Evolutionary conservation across 2,888 invertebrate species (phyloP).

Genomic region (Morpho achilles): DNA sequence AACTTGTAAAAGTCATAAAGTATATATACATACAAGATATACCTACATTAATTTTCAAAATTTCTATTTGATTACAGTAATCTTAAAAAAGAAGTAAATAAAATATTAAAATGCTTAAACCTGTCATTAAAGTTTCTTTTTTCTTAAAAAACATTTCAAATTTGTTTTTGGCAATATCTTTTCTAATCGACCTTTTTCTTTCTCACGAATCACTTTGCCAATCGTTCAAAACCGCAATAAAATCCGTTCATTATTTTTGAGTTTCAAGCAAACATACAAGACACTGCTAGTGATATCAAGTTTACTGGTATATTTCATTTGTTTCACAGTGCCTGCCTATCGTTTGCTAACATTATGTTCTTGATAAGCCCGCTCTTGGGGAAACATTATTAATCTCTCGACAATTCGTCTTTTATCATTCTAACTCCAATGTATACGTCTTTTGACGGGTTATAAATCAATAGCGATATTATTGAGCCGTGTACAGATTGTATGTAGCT

Average conservation of each 20-base stretch:
- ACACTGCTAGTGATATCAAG: not conserved
- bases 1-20: no score
- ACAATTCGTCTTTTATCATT: slow-evolving; percentile 69
- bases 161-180: no score
- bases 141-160: no score
- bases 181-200: no score
- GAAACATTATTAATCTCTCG: slow-evolving; percentile 60
- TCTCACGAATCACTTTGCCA: no score
- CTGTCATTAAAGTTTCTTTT: no score
- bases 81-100: no score
- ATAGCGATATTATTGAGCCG: slow-evolving; percentile 35
- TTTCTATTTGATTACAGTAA: no score
- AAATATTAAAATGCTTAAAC: no score
- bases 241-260: no score
- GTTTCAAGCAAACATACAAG: not conserved
- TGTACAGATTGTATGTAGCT: slow-evolving; percentile 33
- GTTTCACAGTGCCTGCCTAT: slow-evolving; percentile 41
- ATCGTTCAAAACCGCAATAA: not conserved
- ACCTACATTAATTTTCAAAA: no score
- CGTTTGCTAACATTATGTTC: slow-evolving; percentile 64
- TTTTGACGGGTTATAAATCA: slow-evolving; percentile 56
- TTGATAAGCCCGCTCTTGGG: slow-evolving; percentile 48
- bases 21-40: no score
- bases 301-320: slow-evolving; percentile 35
- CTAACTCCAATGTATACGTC: slow-evolving; percentile 54